Evolutionary conservation across 2,113 vertebrate genomes (phyloP).

Genomic region (Capreolus pygargus): DNA sequence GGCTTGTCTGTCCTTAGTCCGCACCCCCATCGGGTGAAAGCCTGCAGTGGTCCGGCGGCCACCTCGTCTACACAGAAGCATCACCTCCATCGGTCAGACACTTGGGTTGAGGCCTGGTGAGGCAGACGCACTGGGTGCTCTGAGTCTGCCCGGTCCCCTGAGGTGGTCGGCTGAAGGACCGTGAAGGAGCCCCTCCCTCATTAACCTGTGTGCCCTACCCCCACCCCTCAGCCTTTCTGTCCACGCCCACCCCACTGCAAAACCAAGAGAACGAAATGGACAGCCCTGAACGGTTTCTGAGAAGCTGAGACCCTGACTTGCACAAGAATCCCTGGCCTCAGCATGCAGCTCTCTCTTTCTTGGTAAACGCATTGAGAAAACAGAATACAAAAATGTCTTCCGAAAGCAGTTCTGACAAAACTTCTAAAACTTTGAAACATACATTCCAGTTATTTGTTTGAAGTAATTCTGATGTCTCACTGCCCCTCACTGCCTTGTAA

Average conservation of each 20-base stretch:
- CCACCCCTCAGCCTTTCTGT: accelerated
- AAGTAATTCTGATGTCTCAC: not conserved
- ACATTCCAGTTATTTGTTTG: not conserved
- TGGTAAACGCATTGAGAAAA: not conserved
- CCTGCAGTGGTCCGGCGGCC: not conserved
- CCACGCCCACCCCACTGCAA: not conserved
- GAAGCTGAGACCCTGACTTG: accelerated
- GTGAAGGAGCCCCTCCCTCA: accelerated
- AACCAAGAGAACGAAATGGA: too few species aligned
- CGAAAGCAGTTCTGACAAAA: not conserved
- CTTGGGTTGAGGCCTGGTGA: not conserved
- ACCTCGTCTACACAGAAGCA: not conserved
- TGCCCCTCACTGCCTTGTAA: not conserved
- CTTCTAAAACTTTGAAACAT: not conserved
- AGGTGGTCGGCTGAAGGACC: not conserved
- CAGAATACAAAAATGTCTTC: not conserved
- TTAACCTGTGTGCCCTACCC: accelerated
- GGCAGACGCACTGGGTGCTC: accelerated
- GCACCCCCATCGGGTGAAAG: accelerated
- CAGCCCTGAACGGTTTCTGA: not conserved
- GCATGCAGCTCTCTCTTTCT: not conserved
- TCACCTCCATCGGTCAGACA: accelerated
- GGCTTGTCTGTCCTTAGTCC: too few species aligned
- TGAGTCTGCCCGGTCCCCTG: not conserved
- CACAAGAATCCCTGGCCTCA: accelerated